Evolutionary conservation across 2,888 invertebrate genomes (phyloP).

Genomic region (Nemurella pictetii): DNA sequence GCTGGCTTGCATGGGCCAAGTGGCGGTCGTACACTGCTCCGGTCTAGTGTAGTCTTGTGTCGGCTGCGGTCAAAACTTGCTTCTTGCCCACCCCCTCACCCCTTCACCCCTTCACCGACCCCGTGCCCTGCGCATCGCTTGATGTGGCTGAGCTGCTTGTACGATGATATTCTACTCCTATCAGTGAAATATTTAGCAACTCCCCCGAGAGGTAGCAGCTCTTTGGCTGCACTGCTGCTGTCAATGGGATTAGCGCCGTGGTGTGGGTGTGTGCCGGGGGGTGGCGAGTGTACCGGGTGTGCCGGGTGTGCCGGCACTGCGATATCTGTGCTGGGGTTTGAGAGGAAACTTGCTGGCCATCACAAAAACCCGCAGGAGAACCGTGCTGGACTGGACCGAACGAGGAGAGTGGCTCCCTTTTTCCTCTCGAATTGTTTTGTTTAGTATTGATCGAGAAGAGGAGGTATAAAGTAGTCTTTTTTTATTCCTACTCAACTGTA

Average conservation of each 20-base stretch:
- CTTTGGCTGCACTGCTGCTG: neutral
- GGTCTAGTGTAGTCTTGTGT: too few species aligned
- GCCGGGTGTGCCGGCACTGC: neutral
- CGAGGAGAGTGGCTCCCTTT: conserved; percentile 3
- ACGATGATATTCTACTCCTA: neutral
- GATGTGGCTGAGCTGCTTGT: neutral
- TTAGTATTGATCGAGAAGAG: conserved; percentile 18
- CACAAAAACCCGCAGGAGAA: neutral
- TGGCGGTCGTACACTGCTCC: too few species aligned
- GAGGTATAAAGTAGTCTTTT: neutral
- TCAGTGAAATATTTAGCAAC: conserved; percentile 19
- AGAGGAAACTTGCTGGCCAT: neutral
- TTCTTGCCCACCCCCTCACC: neutral
- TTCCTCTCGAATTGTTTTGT: conserved; percentile 22
- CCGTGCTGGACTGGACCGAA: conserved; percentile 10
- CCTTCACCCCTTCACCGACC: neutral
- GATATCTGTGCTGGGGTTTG: neutral
- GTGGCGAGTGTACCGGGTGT: neutral
- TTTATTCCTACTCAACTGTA: conserved; percentile 15
- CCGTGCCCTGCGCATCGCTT: neutral
- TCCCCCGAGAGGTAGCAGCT: neutral
- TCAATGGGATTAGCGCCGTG: neutral
- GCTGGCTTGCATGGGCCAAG: too few species aligned
- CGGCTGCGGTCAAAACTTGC: conserved; percentile 4
- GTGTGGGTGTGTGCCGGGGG: neutral